Base-by-base conservation (phyloP, 30 jellyfish, hydroid and myxozoan genomes). In the Aurelia coerulea region DNA sequence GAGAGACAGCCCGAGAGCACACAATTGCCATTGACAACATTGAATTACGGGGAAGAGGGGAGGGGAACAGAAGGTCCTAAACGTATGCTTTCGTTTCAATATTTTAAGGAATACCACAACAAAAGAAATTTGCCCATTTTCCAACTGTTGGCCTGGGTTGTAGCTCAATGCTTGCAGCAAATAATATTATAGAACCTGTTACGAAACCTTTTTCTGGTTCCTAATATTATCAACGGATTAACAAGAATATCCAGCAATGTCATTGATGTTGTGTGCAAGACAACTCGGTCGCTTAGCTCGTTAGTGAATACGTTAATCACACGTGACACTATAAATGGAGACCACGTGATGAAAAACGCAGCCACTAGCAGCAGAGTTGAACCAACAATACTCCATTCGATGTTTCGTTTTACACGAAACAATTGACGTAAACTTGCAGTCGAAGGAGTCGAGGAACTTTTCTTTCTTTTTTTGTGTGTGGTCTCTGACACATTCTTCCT, bases 291-390 rank as follows among this genome's bases (percentile, higher is more conserved):
- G 35, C 68, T 56, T n/a, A 81, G 80, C 68, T 18, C 1, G 3
- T 65, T 58, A 1, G 75, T 3, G 49, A 81, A 69, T 18, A 85
- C 49, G 49, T 81, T 83, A n/a, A 16, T 29, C 17, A 69, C 53
- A 10, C 91, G 80, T 12, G 91, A 81, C 18, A 54, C 18, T 32
- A 53, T 53, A 56, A 81, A 81, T 9, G 91, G 91, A 0, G 80
- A 46, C 91, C 91, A 81, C 13, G 91, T 68, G 46, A 81, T 29
- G 73, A 81, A 81, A 46, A 81, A 81, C 1, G 84, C 84, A 0
- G 59, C 75, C 1, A 69, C 91, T 12, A 81, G 71, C 59, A 81
- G 34, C 70, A 81, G 68, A 12, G 91, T 81, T 23, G 91, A 81
- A 16, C 63, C 23, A 23, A 81, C 59, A 7, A 81, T 23, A 16